These are phyloP conservation scores for Lasioglossum oenotherae DNA, from an alignment of 2,888 invertebrate genomes.

Conservation along the genomic window DNA sequence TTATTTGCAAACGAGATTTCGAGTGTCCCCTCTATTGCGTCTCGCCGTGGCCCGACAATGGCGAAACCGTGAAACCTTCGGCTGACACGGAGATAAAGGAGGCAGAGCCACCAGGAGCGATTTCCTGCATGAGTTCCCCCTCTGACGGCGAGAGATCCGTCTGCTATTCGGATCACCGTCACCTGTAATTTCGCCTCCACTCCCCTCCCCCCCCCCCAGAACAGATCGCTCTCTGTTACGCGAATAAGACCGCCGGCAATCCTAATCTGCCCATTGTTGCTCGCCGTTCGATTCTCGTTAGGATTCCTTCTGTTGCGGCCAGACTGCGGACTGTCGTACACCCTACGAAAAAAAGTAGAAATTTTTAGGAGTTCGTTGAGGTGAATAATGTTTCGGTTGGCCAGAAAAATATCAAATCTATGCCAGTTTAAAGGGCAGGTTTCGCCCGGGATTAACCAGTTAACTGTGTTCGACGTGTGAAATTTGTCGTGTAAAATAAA, in stretches of 20 bases:
- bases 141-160: slow-evolving; percentile 68
- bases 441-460: neutral
- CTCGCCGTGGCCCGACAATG: slow-evolving; percentile 39
- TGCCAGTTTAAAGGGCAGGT: neutral
- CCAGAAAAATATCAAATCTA: no score
- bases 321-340: neutral
- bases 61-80: slow-evolving; percentile 25
- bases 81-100: neutral
- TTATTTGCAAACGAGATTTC: slow-evolving; percentile 82
- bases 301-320: neutral
- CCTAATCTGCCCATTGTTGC: slow-evolving; percentile 74
- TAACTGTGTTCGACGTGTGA: no score
- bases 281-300: neutral
- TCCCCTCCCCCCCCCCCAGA: slow-evolving; percentile 31
- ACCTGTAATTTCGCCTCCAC: slow-evolving; percentile 81
- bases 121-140: slow-evolving; percentile 82
- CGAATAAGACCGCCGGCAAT: slow-evolving; percentile 64
- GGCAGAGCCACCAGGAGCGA: slow-evolving; percentile 79
- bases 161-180: slow-evolving; percentile 81
- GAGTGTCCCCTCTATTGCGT: slow-evolving; percentile 36
- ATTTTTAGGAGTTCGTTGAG: neutral
- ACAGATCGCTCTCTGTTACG: slow-evolving; percentile 72
- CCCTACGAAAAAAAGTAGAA: neutral
- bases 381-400: no score
- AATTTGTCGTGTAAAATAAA: no score